Percentiles rank a stretch among this genome's conserved stretches.
phyloP scores from a whole-genome alignment of 2,888 invertebrate genomes.

The Polydrusus pterygomalis region DNA sequence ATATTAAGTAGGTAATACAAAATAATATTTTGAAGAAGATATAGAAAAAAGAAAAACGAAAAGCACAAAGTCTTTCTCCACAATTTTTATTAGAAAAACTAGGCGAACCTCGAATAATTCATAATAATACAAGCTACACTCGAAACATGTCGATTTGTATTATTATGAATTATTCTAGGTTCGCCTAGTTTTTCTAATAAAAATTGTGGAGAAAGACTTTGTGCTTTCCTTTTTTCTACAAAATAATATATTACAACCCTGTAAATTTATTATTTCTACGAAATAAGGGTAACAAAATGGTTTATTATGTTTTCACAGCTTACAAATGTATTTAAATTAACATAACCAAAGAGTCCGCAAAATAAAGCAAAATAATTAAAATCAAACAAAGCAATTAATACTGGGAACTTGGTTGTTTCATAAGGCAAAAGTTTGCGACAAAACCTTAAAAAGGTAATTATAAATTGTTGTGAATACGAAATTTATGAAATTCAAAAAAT shows the following conservation, averaged over 20 bases:
- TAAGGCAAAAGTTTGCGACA: neutral
- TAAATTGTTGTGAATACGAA: neutral
- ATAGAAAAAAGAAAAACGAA: too few relatives aligned
- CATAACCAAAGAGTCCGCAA: neutral
- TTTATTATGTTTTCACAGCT: neutral
- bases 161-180: too few relatives aligned
- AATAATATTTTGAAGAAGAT: too few relatives aligned
- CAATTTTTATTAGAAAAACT: too few relatives aligned
- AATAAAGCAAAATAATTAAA: conserved; percentile 20
- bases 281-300: conserved; percentile 13
- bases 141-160: too few relatives aligned
- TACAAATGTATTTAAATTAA: conserved; percentile 11
- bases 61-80: too few relatives aligned
- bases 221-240: too few relatives aligned
- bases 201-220: too few relatives aligned
- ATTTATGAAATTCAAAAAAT: neutral
- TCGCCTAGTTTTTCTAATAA: too few relatives aligned
- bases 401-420: neutral
- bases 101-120: too few relatives aligned
- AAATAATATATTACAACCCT: neutral
- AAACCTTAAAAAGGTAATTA: neutral
- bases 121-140: too few relatives aligned
- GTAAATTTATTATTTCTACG: conserved; percentile 5
- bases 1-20: too few relatives aligned
- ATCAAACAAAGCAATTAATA: conserved; percentile 13